Conservation (phyloP, 2,113 vertebrate species). For the Dascyllus trimaculatus region DNA sequence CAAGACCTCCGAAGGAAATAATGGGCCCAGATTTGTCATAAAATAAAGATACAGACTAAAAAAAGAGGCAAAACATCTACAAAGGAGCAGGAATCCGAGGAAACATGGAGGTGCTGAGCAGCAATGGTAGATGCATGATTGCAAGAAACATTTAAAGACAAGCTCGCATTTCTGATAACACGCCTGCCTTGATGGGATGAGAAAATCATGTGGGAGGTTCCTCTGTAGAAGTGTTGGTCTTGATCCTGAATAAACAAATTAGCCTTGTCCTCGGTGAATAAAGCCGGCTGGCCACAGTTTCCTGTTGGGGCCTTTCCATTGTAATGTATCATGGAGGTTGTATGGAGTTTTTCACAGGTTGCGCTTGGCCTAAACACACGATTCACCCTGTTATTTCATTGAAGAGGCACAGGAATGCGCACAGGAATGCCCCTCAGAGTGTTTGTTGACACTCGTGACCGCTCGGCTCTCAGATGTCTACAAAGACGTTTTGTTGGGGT, state of each 20-base stretch:
- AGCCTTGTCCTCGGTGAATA: constrained; percentile 51
- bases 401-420: constrained; percentile 75
- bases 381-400: constrained; percentile 65
- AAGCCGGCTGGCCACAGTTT: constrained; percentile 47
- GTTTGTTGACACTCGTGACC: constrained; percentile 79
- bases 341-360: constrained; percentile 22
- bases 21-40: not conserved
- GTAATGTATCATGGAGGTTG: constrained; percentile 26
- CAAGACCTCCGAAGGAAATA: not conserved
- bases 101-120: not conserved
- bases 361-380: constrained; percentile 45
- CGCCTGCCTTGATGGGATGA: constrained; percentile 18
- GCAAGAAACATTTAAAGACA: constrained; percentile 5
- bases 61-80: not conserved
- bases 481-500: constrained; percentile 83
- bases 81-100: not conserved
- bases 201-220: constrained; percentile 44
- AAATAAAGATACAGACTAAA: not conserved
- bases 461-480: constrained; percentile 75
- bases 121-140: not conserved
- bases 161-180: constrained; percentile 15
- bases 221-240: constrained; percentile 9
- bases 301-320: constrained; percentile 39
- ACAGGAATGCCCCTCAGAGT: constrained; percentile 77
- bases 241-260: constrained; percentile 64